phyloP scores from a whole-genome alignment of 2,888 invertebrate genomes.

The Erannis defoliaria region DNA sequence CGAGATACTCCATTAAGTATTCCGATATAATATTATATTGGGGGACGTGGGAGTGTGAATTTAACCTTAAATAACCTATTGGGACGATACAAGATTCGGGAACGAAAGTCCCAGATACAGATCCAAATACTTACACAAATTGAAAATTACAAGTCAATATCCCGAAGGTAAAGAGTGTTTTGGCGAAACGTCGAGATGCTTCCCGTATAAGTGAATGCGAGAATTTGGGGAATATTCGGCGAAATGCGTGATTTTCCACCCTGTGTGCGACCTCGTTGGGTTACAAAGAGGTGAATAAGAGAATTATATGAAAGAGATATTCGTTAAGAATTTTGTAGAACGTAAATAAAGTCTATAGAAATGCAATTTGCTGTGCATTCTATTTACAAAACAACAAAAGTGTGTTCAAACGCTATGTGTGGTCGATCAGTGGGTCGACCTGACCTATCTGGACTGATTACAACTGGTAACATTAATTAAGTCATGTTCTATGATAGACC shows the following conservation, averaged over 20 bases:
- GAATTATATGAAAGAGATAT: neutral
- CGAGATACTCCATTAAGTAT: too few species aligned
- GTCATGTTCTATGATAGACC: too few species aligned
- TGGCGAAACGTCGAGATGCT: conserved; percentile 5
- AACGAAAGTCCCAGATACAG: conserved; percentile 2
- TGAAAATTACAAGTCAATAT: conserved; percentile 32
- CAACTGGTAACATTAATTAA: too few species aligned
- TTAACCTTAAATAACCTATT: conserved; percentile 1
- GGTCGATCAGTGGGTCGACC: too few species aligned
- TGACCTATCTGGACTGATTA: too few species aligned
- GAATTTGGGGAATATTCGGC: conserved; percentile 13
- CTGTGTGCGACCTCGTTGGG: neutral
- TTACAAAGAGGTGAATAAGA: neutral
- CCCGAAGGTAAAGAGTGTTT: conserved; percentile 14
- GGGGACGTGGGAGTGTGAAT: neutral
- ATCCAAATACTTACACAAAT: conserved; percentile 20
- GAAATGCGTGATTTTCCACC: conserved; percentile 19
- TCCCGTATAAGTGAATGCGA: conserved; percentile 8
- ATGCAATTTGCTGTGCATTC: too few species aligned
- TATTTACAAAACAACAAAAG: too few species aligned
- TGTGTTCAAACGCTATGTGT: too few species aligned
- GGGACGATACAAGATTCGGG: neutral
- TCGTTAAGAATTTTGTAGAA: neutral
- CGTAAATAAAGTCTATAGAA: too few species aligned
- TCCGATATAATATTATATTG: neutral